Conservation (phyloP, 64 coral and sea anemone genomes). For the Pocillopora verrucosa region DNA sequence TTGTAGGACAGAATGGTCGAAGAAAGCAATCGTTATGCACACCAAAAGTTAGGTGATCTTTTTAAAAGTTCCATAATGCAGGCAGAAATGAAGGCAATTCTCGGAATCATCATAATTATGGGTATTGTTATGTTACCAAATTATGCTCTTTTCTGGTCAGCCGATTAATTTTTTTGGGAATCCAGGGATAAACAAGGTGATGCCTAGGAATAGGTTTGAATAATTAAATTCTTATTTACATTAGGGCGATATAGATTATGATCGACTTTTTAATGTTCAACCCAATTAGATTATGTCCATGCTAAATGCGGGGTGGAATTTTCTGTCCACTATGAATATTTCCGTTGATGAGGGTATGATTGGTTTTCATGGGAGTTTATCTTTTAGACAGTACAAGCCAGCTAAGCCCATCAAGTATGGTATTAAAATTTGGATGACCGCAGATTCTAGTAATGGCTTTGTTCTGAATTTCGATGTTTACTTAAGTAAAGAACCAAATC, state of each 20-base stretch:
- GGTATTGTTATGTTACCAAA: conserved; percentile 9
- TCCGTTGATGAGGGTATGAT: conserved; percentile 10
- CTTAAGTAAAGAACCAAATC: conserved; percentile 7
- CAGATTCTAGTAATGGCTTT: conserved; percentile 55
- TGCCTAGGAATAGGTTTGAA: conserved; percentile 5
- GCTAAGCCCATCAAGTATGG: conserved; percentile 63
- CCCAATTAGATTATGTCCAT: not conserved
- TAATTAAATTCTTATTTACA: conserved; percentile 4
- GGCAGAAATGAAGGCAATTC: not conserved
- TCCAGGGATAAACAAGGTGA: not conserved
- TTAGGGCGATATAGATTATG: not conserved
- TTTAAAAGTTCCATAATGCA: not conserved
- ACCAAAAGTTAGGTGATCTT: not conserved
- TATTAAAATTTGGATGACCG: conserved; percentile 58
- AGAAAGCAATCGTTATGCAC: conserved; percentile 7
- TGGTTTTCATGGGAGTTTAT: not conserved
- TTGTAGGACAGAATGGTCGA: conserved; percentile 1
- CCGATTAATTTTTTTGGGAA: conserved; percentile 8
- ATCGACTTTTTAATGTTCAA: conserved; percentile 2
- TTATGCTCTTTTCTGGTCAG: not conserved
- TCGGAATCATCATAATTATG: conserved; percentile 6
- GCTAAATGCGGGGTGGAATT: not conserved
- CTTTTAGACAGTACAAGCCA: conserved; percentile 67
- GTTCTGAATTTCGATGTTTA: conserved; percentile 37
- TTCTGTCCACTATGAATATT: not conserved